Base-by-base conservation (phyloP, 2,888 invertebrate genomes). In the Macaria notata region DNA sequence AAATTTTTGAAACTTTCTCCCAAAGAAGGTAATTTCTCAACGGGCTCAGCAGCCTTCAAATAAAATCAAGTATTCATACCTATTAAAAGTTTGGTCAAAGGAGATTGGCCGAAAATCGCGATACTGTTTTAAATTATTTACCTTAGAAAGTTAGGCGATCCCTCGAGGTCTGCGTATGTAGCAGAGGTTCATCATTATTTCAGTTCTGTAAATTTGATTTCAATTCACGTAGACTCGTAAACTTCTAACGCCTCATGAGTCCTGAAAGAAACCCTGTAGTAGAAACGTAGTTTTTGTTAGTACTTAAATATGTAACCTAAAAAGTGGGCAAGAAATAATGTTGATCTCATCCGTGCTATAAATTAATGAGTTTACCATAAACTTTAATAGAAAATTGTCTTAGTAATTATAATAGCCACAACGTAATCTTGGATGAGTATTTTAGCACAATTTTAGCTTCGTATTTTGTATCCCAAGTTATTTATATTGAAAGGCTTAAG, bases 51-150 rank as follows among this genome's bases (percentile, higher is more conserved):
- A 62, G 59, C 57, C 53, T 60, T 60, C 46, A 63, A 56, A 54
- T 65, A 64, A 66, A 66, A 69, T 70, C 64, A 69, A 69, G 59
- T 63, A 70, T 70, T 71, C 56, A 66, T 60, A 66, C 64, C 61
- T 69, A 71, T 71, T 71, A 68, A 72, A 68, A 72, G 66, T 73
- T 71, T 52, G 48, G 62, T 60, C 57, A 61, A 64, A 64, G 62
- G 68, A 71, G 63, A 67, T 68, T 62, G 64, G 66, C 61, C 51
- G 63, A 69, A 58, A 68, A 66, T 69, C 66, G 62, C 59, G 62
- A 66, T 71, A 66, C 68, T 69, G 61, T 60, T 56, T 66, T 41
- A 65, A 66, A 59, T 68, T 67, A 68, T 70, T 73, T 65, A 65
- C 48, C 58, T 53, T 48, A 46, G 49, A 47, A 56, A 46, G 55